Evolutionary conservation across 2,888 invertebrate species (phyloP), one percentile per base, ranked within the genome.

Genomic region (Eutolmus rufibarbis): DNA sequence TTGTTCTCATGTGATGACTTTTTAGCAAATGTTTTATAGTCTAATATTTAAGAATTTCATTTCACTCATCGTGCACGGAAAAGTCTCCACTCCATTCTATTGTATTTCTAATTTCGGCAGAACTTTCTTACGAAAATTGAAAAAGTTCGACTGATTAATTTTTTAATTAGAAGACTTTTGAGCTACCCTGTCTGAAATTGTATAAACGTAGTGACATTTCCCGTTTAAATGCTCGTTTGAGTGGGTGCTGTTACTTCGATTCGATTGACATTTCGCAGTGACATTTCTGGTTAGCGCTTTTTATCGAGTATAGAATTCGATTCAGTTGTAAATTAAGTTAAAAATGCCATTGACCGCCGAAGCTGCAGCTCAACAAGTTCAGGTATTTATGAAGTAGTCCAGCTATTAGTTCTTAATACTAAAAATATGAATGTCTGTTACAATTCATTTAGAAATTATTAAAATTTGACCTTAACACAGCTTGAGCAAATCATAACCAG

Each of bases 341-440:
- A 93, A 89, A 90, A 96, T 96, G 96, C 96, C 96, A 16, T 94
- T 96, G 89, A 96, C 96, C 84, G 96, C 96, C 89, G 96, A 97
- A 92, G 95, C 95, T 74, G 95, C 96, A 82, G 96, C 96, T 1
- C 95, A 95, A 90, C 95, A 95, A 93, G 95, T 96, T 88, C 94
- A 94, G 91, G 94, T 93, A 90, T 23, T 16, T 86, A 12, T 2
- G 43, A 2, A 78, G 19, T 40, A 40, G 5, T n/a, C 4, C 9
- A 9, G 28, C 37, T 79, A 19, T 40, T 40, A 40, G 12, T 40
- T 37, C 5, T 8, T 40, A 40, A 37, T 37, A 31, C 31, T 1
- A 31, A n/a, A n/a, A n/a, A n/a, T n/a, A n/a, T n/a, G n/a, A n/a
- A n/a, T n/a, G n/a, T n/a, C n/a, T n/a, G 28, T 28, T 28, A 28